phyloP scores from a whole-genome alignment of 2,888 invertebrate genomes.

The Operophtera brumata region DNA sequence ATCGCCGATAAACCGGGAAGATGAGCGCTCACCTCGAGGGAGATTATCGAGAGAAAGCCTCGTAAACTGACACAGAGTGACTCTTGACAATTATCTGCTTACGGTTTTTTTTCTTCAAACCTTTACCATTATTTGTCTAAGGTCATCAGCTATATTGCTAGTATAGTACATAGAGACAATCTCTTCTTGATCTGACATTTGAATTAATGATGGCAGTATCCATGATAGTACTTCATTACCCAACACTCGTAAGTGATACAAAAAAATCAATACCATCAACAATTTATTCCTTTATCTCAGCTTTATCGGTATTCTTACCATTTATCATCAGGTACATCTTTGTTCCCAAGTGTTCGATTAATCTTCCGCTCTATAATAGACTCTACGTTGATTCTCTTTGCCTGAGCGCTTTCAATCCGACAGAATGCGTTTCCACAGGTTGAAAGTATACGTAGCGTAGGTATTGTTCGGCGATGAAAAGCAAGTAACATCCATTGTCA shows the following conservation, averaged over 20 bases:
- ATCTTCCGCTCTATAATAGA: conserved; percentile 23
- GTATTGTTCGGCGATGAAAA: conserved; percentile 35
- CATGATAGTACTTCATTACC: neutral
- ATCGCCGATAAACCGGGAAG: conserved; percentile 56
- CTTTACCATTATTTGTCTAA: too few relatives aligned
- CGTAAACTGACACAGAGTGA: conserved; percentile 12
- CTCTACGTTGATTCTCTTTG: conserved; percentile 14
- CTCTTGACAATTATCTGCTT: neutral
- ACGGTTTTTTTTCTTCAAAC: too few relatives aligned
- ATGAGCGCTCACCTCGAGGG: conserved; percentile 42
- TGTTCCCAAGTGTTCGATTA: conserved; percentile 24
- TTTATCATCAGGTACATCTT: conserved; percentile 15
- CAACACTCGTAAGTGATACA: neutral
- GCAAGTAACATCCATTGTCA: conserved; percentile 47
- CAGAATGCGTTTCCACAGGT: conserved; percentile 16
- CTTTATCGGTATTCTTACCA: neutral
- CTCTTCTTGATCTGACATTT: neutral
- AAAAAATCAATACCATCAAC: neutral
- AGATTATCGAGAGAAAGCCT: conserved; percentile 35
- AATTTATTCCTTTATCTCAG: neutral
- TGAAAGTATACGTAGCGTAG: conserved; percentile 17
- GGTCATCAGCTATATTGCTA: too few relatives aligned
- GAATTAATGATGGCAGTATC: neutral
- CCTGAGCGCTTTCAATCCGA: conserved; percentile 22
- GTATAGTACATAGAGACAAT: too few relatives aligned